A percentile compares a stretch with the other conserved stretches of the same genome.
Conservation (phyloP, 92 coral and sea anemone genomes). For the Parazoanthus darwini region DNA sequence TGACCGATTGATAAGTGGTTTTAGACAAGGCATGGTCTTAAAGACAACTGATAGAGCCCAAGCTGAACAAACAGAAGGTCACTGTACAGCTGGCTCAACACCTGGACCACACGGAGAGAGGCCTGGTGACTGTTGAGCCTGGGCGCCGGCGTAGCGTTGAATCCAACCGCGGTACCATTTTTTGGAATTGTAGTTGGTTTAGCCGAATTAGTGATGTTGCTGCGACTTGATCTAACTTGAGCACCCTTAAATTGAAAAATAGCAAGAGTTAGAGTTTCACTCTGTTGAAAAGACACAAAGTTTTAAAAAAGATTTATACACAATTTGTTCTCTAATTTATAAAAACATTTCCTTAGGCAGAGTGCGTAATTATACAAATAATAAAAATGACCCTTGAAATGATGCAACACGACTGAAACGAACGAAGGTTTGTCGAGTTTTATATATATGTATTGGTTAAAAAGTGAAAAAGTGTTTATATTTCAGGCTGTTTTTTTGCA, state of each 20-base stretch:
- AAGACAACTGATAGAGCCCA: neutral
- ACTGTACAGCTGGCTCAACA: slow-evolving; percentile 18
- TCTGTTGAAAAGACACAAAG: neutral
- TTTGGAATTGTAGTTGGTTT: neutral
- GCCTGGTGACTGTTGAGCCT: slow-evolving; percentile 1
- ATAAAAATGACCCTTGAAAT: no score
- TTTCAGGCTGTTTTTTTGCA: neutral
- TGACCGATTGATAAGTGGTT: neutral
- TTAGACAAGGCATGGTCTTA: slow-evolving; percentile 6
- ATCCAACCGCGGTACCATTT: neutral
- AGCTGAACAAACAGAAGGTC: slow-evolving; percentile 5
- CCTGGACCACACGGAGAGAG: slow-evolving; percentile 2
- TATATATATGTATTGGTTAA: no score
- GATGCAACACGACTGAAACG: no score
- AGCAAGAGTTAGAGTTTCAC: neutral
- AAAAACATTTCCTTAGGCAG: no score
- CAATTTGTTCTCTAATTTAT: no score
- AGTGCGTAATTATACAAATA: no score
- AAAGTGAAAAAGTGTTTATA: no score
- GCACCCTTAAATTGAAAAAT: neutral
- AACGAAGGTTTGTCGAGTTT: no score
- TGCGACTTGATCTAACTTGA: neutral
- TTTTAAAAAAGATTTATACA: no score
- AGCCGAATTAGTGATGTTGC: neutral
- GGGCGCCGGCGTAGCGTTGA: neutral